phyloP scores from a whole-genome alignment of 1,140 invertebrate genomes.

The Telenomus remus region DNA sequence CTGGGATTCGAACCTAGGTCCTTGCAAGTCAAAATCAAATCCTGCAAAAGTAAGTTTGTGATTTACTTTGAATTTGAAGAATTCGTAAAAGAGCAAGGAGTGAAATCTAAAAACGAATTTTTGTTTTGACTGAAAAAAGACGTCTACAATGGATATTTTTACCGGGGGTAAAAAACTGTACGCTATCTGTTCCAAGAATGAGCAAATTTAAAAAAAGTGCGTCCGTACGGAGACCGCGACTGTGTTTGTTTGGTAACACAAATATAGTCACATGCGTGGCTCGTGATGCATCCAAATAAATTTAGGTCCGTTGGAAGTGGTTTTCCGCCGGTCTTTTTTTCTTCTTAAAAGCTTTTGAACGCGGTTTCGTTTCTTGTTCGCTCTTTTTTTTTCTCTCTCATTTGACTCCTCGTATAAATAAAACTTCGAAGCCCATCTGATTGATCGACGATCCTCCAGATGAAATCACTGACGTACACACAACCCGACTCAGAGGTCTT shows the following conservation, averaged over 20 bases:
- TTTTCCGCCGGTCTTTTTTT: constrained; percentile 22
- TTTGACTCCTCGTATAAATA: constrained; percentile 26
- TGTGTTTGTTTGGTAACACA: constrained; percentile 34
- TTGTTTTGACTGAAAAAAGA: too few species aligned
- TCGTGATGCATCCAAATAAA: constrained; percentile 51
- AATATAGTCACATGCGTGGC: constrained; percentile 49
- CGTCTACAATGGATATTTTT: too few species aligned
- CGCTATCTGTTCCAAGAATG: constrained; percentile 32
- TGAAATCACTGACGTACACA: constrained; percentile 17
- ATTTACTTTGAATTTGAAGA: too few species aligned
- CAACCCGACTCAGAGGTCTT: not conserved
- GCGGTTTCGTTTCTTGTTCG: not conserved
- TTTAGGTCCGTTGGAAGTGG: constrained; percentile 43
- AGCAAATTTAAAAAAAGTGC: constrained; percentile 33
- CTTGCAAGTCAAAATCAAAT: too few species aligned
- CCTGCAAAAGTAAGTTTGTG: too few species aligned
- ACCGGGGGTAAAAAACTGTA: too few species aligned
- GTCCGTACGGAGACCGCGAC: constrained; percentile 4
- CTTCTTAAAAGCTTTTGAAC: constrained; percentile 46
- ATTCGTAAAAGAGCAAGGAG: too few species aligned
- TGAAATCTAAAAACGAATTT: too few species aligned
- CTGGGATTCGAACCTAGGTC: too few species aligned
- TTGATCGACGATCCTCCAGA: constrained; percentile 35
- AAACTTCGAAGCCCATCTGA: constrained; percentile 15
- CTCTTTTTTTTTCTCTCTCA: not conserved